Evolutionary conservation across 2,113 vertebrate species (phyloP), one percentile per base, ranked within the genome.

Genomic region (Promerops cafer): DNA sequence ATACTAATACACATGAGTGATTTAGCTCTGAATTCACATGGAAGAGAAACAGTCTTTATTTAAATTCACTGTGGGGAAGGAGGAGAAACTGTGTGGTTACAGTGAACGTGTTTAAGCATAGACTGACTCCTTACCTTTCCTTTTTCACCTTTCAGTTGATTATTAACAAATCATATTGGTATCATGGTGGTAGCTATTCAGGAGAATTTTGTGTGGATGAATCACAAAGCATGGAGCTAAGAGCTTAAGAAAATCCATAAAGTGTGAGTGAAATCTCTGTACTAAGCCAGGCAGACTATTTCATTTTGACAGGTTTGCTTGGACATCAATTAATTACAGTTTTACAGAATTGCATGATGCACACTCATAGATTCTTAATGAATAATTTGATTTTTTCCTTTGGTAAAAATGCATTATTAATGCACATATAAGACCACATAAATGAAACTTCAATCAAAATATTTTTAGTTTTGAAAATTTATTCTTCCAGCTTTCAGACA

Each of bases 391-490:
- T 91, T 95, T 93, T 95, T 94, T 91, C 61, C 33, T 95, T 85
- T 82, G 50, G 91, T 97, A 94, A 95, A 96, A 94, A 87, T 80
- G 39, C 50, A 90, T 96, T 96, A 86, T 95, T 94, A 91, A 71
- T 90, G 21, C 83, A 80, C 40, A 49, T 94, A 95, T 93, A 97
- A 92, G 77, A 71, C 47, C 33, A 40, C 33, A 71, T 92, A 94
- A 97, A 95, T 87, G 60, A 96, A 93, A 91, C 47, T 93, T 64
- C 35, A 82, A 77, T 94, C 56, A 92, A 31, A 86, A 24, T 84
- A 91, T 87, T 95, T 93, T 94, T 97, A 94, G 30, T 42, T 70
- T 61, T 95, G 50, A 87, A 85, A 94, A 66, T 92, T 97, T 94
- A 56, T 82, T 94, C 76, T 95, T 94, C 92, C 49, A 93, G 1